Evolutionary conservation across 2,797 vertebrate species (phyloP), one percentile per base, ranked within the genome.

Genomic region (Gallinago solitaria): DNA sequence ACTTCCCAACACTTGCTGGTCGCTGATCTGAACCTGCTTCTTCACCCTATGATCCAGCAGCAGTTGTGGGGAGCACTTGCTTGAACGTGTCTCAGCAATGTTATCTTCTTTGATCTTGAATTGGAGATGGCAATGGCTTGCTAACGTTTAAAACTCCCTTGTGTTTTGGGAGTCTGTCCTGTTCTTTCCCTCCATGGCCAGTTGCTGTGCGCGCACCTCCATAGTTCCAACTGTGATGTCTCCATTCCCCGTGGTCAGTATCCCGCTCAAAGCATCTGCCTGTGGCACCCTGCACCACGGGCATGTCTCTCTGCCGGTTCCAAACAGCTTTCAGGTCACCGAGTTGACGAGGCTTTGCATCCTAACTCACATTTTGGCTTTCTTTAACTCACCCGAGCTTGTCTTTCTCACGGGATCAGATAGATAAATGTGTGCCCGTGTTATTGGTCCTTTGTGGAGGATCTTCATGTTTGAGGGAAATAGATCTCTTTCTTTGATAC

Each of bases 131-230:
- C 27, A 53, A 11, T 1, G 8, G 16, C 53, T 80, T n/a, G 18
- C 16, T 65, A 32, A 61, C 11, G 2, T 50, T n/a, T 74, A 32
- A 57, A 84, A 35, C 30, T 59, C 11, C 12, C 7, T n/a, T 17
- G 30, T 32, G 17, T 78, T 83, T 78, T 0, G 1, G 39, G 64
- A 78, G 47, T 0, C 0, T 67, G 25, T 70, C 12, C 41, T 2
- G 0, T 7, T 4, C 20, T 5, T 39, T 71, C 61, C 16, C 35
- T 59, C 2, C 0, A 0, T 24, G 17, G 16, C 18, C 12, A 32
- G 30, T 77, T 85, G 74, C 33, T 35, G 43, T 21, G 21, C 33
- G n/a, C 2, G 0, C 25, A 23, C 35, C 30, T 86, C 0, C 0
- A 3, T 23, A 54, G 65, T 80, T 65, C 45, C 17, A n/a, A 32